Evolutionary conservation across 2,797 vertebrate genomes (phyloP).

Genomic region (Hemibagrus guttatus): DNA sequence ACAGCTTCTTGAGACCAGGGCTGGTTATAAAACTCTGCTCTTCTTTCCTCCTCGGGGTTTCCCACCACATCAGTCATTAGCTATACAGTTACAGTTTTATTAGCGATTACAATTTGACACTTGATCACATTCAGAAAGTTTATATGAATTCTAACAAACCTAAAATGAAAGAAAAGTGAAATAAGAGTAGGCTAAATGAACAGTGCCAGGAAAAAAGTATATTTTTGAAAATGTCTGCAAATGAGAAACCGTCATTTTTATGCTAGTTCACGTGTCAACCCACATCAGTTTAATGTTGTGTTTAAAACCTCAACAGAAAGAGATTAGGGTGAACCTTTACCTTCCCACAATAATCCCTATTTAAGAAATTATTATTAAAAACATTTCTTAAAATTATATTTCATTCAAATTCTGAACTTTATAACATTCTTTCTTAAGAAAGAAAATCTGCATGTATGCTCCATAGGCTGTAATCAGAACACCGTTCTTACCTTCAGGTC

Average conservation of each 20-base stretch:
- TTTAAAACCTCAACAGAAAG: background rate
- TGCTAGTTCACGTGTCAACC: background rate
- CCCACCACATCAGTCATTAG: slow-evolving; percentile 94
- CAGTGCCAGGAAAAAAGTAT: background rate
- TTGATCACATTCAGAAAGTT: background rate
- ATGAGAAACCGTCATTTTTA: background rate
- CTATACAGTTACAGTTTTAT: slow-evolving; percentile 58
- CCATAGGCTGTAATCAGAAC: background rate
- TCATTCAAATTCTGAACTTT: background rate
- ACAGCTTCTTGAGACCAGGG: slow-evolving; percentile 99
- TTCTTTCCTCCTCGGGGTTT: slow-evolving; percentile 93
- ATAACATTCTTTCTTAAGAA: slow-evolving; percentile 1
- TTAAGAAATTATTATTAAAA: background rate
- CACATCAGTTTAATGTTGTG: background rate
- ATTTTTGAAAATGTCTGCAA: background rate
- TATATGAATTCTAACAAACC: background rate
- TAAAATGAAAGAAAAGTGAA: background rate
- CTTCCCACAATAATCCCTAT: background rate
- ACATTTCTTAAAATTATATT: background rate
- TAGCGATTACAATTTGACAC: too few relatives aligned
- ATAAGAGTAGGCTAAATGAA: background rate
- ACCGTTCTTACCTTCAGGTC: slow-evolving; percentile 87
- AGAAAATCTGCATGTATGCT: background rate
- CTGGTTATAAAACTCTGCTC: slow-evolving; percentile 94
- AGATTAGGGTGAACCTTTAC: background rate